A percentile compares a stretch with the other conserved stretches of the same genome.
phyloP scores from a whole-genome alignment of 2,113 vertebrate species.

The Fukomys damarensis region DNA sequence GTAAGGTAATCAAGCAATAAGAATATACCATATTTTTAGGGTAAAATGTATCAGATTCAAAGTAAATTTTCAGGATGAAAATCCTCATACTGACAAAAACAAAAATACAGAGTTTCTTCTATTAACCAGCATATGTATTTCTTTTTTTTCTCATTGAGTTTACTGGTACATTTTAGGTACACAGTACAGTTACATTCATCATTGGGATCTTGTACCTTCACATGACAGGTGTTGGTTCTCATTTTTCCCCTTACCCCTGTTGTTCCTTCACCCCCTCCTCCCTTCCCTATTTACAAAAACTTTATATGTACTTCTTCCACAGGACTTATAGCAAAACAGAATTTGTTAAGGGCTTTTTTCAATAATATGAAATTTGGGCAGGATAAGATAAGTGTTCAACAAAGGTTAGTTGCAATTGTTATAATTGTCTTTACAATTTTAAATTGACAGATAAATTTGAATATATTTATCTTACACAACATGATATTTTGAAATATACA shows the following conservation, averaged over 20 bases:
- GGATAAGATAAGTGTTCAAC: not conserved
- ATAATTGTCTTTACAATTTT: not conserved
- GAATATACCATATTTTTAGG: not conserved
- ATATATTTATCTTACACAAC: not conserved
- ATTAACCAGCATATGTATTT: not conserved
- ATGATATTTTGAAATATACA: not conserved
- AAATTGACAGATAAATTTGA: not conserved
- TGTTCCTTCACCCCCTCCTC: no score
- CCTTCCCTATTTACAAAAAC: no score
- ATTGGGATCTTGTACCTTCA: no score
- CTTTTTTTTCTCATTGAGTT: no score
- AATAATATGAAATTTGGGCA: not conserved
- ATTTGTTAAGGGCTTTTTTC: not conserved
- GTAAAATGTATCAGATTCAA: not conserved
- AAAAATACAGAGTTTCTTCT: not conserved
- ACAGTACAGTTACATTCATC: no score
- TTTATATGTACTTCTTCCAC: not conserved
- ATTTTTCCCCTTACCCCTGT: no score
- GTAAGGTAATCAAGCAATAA: not conserved
- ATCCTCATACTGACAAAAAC: not conserved
- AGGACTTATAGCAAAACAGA: not conserved
- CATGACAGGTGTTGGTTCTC: no score
- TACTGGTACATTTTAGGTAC: no score
- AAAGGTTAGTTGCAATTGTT: not conserved
- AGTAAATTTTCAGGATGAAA: slow-evolving; percentile 32